A percentile compares a stretch with the other conserved stretches of the same genome.
These are phyloP conservation scores for Ametastegia equiseti DNA, from an alignment of 2,888 invertebrate species.

Conservation along the genomic window DNA sequence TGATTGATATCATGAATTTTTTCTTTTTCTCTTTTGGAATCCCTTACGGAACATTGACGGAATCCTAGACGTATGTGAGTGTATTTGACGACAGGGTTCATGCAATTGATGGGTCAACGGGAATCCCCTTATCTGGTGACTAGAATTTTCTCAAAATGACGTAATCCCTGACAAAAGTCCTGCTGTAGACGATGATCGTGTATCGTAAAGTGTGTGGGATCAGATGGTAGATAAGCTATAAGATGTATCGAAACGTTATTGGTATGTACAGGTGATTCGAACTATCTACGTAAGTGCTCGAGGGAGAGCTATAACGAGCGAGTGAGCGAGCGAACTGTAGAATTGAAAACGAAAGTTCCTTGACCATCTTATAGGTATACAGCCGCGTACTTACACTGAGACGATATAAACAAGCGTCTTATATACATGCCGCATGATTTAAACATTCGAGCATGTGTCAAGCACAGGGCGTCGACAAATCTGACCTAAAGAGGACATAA, in stretches of 20 bases:
- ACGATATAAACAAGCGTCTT: background rate
- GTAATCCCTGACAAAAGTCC: background rate
- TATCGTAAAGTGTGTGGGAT: no score
- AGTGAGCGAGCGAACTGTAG: constrained; percentile 1
- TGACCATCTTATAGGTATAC: constrained; percentile 19
- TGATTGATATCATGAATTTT: no score
- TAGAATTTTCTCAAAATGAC: constrained; percentile 15
- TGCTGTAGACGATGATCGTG: background rate
- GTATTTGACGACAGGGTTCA: background rate
- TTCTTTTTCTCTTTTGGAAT: no score
- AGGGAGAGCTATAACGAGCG: no score
- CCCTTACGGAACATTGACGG: no score
- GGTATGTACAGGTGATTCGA: background rate
- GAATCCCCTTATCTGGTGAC: background rate
- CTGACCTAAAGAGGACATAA: background rate
- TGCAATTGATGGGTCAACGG: background rate
- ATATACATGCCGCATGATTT: background rate
- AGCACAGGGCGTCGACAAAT: background rate
- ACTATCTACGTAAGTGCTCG: background rate
- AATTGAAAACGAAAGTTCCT: constrained; percentile 44
- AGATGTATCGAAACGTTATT: background rate
- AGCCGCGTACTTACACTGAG: background rate
- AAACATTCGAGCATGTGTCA: background rate
- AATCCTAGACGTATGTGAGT: background rate
- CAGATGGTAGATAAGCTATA: no score